These are phyloP conservation scores for Sarotherodon lohbergeri DNA, from an alignment of 2,113 vertebrate genomes.

Conservation along the genomic window DNA sequence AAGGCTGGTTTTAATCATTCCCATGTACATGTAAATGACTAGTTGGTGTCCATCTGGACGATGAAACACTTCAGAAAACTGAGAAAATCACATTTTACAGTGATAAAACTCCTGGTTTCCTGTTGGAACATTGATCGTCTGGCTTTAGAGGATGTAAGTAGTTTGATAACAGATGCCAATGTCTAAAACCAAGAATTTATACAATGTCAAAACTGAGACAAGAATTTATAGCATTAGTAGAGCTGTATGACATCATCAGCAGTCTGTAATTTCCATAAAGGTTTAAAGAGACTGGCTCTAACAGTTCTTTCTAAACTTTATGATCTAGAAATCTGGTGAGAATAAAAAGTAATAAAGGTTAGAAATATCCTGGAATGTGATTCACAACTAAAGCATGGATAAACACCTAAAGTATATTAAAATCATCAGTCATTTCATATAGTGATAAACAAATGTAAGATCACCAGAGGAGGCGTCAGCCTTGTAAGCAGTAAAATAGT, in stretches of 20 bases:
- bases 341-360: neutral
- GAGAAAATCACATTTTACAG: neutral
- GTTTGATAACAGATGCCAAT: neutral
- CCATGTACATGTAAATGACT: neutral
- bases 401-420: neutral
- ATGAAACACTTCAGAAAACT: neutral
- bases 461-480: neutral
- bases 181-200: neutral
- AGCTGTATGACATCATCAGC: neutral
- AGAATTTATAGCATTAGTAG: neutral
- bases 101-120: neutral
- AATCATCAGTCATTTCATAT: neutral
- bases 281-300: neutral
- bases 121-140: neutral
- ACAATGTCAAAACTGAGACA: neutral
- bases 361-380: neutral
- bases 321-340: neutral
- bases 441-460: neutral
- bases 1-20: neutral
- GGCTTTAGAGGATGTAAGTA: neutral
- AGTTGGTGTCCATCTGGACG: neutral
- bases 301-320: neutral
- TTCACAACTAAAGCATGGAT: neutral
- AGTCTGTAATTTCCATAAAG: neutral
- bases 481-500: neutral